phyloP scores from a whole-genome alignment of 92 coral and sea anemone genomes.

The Paramuricea clavata region DNA sequence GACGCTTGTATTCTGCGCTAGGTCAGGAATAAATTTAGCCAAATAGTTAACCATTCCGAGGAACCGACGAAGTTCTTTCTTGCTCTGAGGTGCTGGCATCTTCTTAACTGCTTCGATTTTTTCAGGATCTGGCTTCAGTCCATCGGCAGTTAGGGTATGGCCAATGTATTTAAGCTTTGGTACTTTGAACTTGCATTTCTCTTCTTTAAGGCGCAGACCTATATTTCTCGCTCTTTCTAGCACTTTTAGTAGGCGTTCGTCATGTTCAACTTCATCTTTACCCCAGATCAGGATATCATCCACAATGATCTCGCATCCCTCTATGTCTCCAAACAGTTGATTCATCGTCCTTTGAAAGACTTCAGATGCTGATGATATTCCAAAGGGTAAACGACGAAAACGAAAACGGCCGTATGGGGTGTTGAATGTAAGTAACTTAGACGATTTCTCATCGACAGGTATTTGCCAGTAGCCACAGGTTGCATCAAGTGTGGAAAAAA shows the following conservation, averaged over 20 bases:
- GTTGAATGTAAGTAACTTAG: background rate
- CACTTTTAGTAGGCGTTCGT: background rate
- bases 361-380: background rate
- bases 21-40: background rate
- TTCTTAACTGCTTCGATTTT: background rate
- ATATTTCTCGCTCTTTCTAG: constrained; percentile 15
- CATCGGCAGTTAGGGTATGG: background rate
- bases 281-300: background rate
- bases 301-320: constrained; percentile 3
- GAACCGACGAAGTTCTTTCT: background rate
- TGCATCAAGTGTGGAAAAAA: background rate
- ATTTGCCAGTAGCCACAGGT: background rate
- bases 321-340: background rate
- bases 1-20: no score
- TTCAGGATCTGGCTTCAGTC: background rate
- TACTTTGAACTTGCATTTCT: background rate
- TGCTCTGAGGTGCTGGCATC: background rate
- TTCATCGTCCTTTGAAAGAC: background rate
- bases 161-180: background rate
- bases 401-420: background rate
- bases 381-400: background rate
- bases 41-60: background rate
- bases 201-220: constrained; percentile 14
- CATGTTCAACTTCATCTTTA: background rate
- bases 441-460: no score